Evolutionary conservation across 2,113 vertebrate genomes (phyloP).

Genomic region (Cairina moschata): DNA sequence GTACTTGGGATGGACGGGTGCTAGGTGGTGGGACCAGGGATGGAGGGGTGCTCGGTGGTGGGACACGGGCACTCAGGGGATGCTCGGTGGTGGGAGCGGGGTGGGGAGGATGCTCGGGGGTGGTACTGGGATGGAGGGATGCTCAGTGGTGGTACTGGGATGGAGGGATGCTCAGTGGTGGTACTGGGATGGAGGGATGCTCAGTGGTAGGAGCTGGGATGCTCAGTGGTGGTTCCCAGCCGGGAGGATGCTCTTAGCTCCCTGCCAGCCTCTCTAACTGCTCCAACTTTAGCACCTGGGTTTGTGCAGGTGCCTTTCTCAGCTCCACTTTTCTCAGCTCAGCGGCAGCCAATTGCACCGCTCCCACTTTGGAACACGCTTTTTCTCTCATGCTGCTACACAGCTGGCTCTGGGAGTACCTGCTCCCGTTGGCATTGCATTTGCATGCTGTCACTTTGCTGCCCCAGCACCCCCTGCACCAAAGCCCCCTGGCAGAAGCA

Average conservation of each 20-base stretch:
- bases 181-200: rapidly evolving
- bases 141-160: neutral
- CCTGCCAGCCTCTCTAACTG: neutral
- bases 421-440: rapidly evolving
- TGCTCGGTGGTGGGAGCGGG: neutral
- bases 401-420: neutral
- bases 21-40: no score
- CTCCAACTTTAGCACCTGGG: rapidly evolving
- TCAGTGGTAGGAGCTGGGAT: rapidly evolving
- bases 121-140: no score
- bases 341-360: rapidly evolving
- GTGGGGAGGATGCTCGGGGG: rapidly evolving
- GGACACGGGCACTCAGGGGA: neutral
- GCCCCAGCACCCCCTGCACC: neutral
- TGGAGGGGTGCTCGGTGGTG: neutral
- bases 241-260: neutral
- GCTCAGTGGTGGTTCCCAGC: neutral
- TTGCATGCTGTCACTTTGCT: rapidly evolving
- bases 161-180: rapidly evolving
- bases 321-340: neutral
- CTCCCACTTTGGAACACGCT: rapidly evolving
- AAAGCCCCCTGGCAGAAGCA: neutral
- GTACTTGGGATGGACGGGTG: no score
- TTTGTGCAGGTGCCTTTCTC: neutral
- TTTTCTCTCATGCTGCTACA: neutral